phyloP scores from a whole-genome alignment of 64 coral and sea anemone genomes.

The Montipora cactus region DNA sequence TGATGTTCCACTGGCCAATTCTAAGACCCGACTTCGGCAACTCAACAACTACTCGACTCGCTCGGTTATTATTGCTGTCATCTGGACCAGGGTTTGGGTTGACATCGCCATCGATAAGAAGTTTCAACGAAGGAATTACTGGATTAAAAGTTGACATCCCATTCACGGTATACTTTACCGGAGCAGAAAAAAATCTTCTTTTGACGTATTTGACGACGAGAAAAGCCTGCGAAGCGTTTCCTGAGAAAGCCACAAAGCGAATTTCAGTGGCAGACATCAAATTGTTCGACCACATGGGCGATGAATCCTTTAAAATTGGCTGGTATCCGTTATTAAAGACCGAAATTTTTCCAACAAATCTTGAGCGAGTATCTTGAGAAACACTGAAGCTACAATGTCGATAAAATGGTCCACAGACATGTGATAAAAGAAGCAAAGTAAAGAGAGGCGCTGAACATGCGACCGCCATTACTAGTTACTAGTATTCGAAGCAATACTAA shows the following conservation, averaged over 20 bases:
- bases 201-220: background rate
- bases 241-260: background rate
- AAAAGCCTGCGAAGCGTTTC: background rate
- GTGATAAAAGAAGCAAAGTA: background rate
- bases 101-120: background rate
- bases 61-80: background rate
- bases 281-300: background rate
- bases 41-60: background rate
- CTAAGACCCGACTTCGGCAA: background rate
- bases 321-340: background rate
- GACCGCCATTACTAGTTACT: background rate
- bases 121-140: constrained; percentile 12
- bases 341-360: background rate
- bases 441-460: background rate
- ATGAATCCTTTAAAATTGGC: constrained; percentile 3
- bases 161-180: constrained; percentile 7
- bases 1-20: constrained; percentile 21
- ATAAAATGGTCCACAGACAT: background rate
- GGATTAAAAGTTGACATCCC: background rate
- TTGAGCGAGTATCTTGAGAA: background rate
- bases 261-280: background rate
- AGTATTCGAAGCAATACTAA: too few species aligned
- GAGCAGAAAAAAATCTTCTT: constrained; percentile 1
- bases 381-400: background rate
- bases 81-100: constrained; percentile 27